Evolutionary conservation across 1,140 invertebrate genomes (phyloP).

Genomic region (Drosophila pachea): DNA sequence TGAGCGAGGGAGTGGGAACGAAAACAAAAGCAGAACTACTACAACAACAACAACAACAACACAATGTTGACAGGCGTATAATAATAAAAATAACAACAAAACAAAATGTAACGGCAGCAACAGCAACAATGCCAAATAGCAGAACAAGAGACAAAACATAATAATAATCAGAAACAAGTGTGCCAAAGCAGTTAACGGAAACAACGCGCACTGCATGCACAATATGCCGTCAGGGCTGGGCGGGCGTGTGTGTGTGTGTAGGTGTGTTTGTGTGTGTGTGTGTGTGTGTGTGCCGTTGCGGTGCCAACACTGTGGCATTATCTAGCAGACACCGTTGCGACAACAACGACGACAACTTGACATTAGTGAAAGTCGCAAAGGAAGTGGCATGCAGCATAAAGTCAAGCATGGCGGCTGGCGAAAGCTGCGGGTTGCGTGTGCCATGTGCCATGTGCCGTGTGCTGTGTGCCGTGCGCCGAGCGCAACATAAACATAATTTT

Average conservation of each 20-base stretch:
- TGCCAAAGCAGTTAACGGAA: slow-evolving; percentile 77
- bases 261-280: slow-evolving; percentile 16
- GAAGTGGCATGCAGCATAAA: slow-evolving; percentile 71
- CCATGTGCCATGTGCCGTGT: not conserved
- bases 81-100: slow-evolving; percentile 66
- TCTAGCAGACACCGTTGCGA: slow-evolving; percentile 71
- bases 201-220: slow-evolving; percentile 74
- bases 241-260: slow-evolving; percentile 14
- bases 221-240: slow-evolving; percentile 65
- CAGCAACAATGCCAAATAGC: slow-evolving; percentile 55
- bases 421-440: slow-evolving; percentile 19
- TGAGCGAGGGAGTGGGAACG: slow-evolving; percentile 26
- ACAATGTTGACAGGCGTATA: slow-evolving; percentile 53
- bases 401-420: slow-evolving; percentile 32
- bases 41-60: slow-evolving; percentile 20
- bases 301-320: slow-evolving; percentile 64
- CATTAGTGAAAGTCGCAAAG: slow-evolving; percentile 75
- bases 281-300: slow-evolving; percentile 27
- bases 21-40: slow-evolving; percentile 44
- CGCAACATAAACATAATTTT: slow-evolving; percentile 72
- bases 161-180: slow-evolving; percentile 78
- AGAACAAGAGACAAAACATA: slow-evolving; percentile 70
- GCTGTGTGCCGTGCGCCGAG: no score
- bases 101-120: slow-evolving; percentile 55
- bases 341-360: slow-evolving; percentile 68